Evolutionary conservation across 2,797 vertebrate genomes (phyloP), one percentile per base, ranked within the genome.

Genomic region (Triplophysa yarkandensis): DNA sequence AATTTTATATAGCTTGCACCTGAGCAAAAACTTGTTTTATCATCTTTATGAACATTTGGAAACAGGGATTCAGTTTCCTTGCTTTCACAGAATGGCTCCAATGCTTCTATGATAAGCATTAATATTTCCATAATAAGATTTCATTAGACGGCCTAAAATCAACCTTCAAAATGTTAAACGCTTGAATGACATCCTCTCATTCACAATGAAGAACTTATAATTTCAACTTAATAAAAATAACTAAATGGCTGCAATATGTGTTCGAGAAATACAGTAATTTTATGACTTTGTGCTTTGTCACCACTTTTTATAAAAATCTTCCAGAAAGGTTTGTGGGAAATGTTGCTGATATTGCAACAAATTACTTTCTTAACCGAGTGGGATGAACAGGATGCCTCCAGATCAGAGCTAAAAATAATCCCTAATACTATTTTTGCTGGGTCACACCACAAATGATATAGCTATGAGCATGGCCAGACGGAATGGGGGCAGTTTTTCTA

Each of bases 341-440:
- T 61, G 19, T 14, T 7, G 57, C 44, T 54, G 61, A 74, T 57
- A 57, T 43, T 70, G 39, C 68, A 63, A 68, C 19, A 74, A 81
- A 80, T 54, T 11, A 32, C 41, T 74, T 27, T 54, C 81, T 80
- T 71, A 81, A 68, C 61, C 55, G 65, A 66, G 52, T 28, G 60
- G 69, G 46, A 34, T 13, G 10, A 72, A 83, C 77, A 71, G 72
- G 80, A 79, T 83, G 79, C 83, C 74, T 78, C 68, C 84, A 81
- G 79, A 64, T 23, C 34, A 28, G n/a, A 70, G 82, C 88, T 90
- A 92, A 87, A 91, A 89, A 87, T 91, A 91, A 87, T 82, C 74
- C 76, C 50, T 3, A 11, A 54, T 11, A 81, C 82, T 84, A 89
- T 87, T 84, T 86, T 17, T 61, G 43, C 85, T 88, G 86, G 85